Conservation (phyloP, 2,888 invertebrate species). For the Argyra leucocephala region DNA sequence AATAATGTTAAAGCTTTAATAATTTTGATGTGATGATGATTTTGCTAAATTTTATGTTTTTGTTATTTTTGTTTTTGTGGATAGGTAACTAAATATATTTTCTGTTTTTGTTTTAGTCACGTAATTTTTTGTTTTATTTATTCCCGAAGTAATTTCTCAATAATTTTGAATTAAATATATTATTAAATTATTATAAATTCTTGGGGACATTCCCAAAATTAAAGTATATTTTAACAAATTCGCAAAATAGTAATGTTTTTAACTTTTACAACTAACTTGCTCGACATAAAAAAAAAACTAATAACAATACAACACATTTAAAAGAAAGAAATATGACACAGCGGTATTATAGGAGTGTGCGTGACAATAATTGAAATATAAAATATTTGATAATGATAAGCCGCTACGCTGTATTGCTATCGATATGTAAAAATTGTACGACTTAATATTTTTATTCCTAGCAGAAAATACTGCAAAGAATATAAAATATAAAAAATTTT, state of each 20-base stretch:
- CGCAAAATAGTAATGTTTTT: neutral
- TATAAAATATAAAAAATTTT: too few relatives aligned
- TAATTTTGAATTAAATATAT: too few relatives aligned
- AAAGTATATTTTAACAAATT: neutral
- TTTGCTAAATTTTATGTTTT: neutral
- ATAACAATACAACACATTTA: neutral
- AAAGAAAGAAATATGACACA: neutral
- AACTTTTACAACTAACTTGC: neutral
- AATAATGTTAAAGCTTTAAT: neutral
- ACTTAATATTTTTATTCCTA: too few relatives aligned
- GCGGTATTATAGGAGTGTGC: neutral
- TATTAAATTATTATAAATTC: too few relatives aligned
- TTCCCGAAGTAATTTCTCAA: neutral
- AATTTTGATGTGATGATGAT: neutral
- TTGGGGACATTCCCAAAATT: neutral
- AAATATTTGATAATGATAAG: neutral
- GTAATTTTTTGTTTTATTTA: neutral
- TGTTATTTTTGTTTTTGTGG: neutral
- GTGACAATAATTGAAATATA: neutral
- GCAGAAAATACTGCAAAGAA: too few relatives aligned
- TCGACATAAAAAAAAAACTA: too few relatives aligned
- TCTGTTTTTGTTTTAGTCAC: neutral
- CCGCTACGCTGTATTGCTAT: neutral
- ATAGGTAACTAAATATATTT: neutral
- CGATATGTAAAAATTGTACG: too few relatives aligned